Conservation (phyloP, 2,888 invertebrate genomes). For the Lasioglossum calceatum region DNA sequence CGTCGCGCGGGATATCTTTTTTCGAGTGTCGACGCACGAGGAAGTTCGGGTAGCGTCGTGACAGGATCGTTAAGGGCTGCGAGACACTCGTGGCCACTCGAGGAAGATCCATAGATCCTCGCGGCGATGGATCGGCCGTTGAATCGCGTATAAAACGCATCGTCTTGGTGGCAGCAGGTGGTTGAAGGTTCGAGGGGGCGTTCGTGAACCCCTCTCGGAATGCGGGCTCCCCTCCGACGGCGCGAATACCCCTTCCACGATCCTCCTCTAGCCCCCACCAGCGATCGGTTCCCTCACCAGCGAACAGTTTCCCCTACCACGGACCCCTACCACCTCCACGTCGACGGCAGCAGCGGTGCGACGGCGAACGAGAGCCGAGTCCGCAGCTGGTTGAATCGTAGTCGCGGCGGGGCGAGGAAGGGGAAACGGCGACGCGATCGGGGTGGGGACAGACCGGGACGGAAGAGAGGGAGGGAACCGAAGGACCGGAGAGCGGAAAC, state of each 20-base stretch:
- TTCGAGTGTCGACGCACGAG: neutral
- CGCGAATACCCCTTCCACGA: conserved; percentile 16
- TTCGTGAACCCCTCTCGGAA: conserved; percentile 68
- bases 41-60: neutral
- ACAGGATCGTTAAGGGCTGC: neutral
- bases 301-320: conserved; percentile 56
- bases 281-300: conserved; percentile 32
- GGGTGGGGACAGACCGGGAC: conserved; percentile 24
- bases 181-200: conserved; percentile 81
- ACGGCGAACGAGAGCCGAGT: conserved; percentile 52
- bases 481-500: conserved; percentile 82
- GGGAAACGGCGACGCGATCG: conserved; percentile 27
- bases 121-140: neutral
- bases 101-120: neutral
- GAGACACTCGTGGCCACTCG: neutral
- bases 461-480: conserved; percentile 41
- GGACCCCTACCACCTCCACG: conserved; percentile 46
- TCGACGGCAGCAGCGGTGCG: conserved; percentile 34
- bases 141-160: conserved; percentile 41
- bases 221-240: conserved; percentile 44
- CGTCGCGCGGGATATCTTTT: neutral
- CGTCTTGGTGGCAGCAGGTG: conserved; percentile 80
- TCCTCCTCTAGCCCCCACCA: conserved; percentile 76
- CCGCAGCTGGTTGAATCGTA: conserved; percentile 65
- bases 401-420: conserved; percentile 80